Conservation (phyloP, 2,888 invertebrate genomes). For the Trachelus tabidus region DNA sequence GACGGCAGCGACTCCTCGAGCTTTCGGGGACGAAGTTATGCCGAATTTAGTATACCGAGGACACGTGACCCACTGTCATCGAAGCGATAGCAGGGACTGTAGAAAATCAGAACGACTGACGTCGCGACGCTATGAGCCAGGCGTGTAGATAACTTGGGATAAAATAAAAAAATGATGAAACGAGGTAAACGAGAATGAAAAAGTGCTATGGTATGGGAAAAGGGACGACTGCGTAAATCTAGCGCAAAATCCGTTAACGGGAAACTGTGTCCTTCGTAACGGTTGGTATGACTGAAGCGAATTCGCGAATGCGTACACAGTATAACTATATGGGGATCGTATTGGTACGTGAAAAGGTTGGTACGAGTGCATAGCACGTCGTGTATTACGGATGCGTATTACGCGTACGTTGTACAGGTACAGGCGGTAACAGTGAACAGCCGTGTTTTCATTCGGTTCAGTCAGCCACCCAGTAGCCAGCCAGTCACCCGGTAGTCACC, state of each 20-base stretch:
- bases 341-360: neutral
- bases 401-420: neutral
- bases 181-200: no score
- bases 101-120: neutral
- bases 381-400: neutral
- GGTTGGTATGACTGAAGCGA: neutral
- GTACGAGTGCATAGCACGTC: neutral
- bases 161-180: no score
- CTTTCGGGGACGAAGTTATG: neutral
- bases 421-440: neutral
- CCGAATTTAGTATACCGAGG: neutral
- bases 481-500: no score
- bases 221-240: no score
- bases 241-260: neutral
- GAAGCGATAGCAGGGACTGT: neutral
- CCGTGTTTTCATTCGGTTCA: neutral
- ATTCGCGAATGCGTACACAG: neutral
- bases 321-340: neutral
- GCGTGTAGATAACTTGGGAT: no score
- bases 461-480: no score
- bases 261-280: neutral
- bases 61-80: neutral
- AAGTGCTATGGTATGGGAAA: no score
- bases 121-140: neutral
- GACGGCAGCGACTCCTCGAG: conserved; percentile 54